Conservation (phyloP, 2,113 vertebrate species). For the Irena cyanogastra region DNA sequence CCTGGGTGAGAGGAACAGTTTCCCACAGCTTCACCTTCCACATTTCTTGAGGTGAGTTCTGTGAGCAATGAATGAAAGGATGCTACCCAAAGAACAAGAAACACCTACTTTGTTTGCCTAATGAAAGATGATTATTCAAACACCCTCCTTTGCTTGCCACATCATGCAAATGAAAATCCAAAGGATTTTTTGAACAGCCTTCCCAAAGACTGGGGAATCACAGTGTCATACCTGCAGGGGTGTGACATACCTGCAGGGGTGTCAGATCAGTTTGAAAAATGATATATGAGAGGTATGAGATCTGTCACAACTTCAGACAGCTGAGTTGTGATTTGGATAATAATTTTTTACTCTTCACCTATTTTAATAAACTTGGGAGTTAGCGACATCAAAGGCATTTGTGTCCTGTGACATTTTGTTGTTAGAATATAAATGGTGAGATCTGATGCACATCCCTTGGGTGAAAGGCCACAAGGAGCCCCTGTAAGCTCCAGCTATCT, state of each 20-base stretch:
- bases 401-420: background rate
- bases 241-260: background rate
- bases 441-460: background rate
- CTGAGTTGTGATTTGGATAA: background rate
- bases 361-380: background rate
- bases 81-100: background rate
- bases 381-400: background rate
- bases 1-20: accelerated
- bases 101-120: background rate
- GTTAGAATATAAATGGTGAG: background rate
- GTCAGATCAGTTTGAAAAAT: background rate
- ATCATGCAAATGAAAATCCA: background rate
- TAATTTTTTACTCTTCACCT: background rate
- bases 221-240: background rate
- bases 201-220: background rate
- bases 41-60: background rate
- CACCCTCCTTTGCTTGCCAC: background rate
- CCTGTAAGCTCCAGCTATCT: background rate
- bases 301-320: background rate
- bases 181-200: background rate
- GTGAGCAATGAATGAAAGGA: background rate
- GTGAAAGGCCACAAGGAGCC: background rate
- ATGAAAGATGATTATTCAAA: background rate
- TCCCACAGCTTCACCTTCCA: background rate
- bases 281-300: background rate